phyloP scores from a whole-genome alignment of 2,113 vertebrate genomes.

The Sebastes schlegelii region DNA sequence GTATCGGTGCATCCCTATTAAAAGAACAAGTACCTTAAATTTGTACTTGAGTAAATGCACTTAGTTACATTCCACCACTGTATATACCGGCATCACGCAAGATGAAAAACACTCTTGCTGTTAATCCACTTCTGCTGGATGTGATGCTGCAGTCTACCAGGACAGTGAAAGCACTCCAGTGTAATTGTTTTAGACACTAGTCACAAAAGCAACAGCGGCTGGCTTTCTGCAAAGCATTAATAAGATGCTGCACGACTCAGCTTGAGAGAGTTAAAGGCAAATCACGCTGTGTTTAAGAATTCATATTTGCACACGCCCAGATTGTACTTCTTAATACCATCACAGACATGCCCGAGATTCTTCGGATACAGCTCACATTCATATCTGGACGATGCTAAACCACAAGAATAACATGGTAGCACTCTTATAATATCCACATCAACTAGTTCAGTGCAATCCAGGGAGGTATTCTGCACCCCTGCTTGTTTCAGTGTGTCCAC shows the following conservation, averaged over 20 bases:
- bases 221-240: constrained; percentile 24
- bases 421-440: not conserved
- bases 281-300: not conserved
- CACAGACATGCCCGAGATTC: not conserved
- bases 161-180: constrained; percentile 18
- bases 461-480: not conserved
- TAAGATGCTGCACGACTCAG: constrained; percentile 18
- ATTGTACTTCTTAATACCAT: constrained; percentile 2
- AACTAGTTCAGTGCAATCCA: too few relatives aligned
- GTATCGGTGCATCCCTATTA: too few relatives aligned
- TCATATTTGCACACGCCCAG: not conserved
- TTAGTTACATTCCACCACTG: too few relatives aligned
- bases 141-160: constrained; percentile 28
- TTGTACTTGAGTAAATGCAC: too few relatives aligned
- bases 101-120: constrained; percentile 18
- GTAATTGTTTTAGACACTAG: constrained; percentile 23
- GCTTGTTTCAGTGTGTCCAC: not conserved
- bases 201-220: constrained; percentile 28
- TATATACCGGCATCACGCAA: not conserved
- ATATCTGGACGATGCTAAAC: not conserved
- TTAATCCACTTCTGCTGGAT: constrained; percentile 24
- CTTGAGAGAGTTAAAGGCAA: not conserved
- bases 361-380: not conserved
- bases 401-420: not conserved
- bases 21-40: too few relatives aligned